Conservation (phyloP, 2,113 vertebrate species). For the Cromileptes altivelis region DNA sequence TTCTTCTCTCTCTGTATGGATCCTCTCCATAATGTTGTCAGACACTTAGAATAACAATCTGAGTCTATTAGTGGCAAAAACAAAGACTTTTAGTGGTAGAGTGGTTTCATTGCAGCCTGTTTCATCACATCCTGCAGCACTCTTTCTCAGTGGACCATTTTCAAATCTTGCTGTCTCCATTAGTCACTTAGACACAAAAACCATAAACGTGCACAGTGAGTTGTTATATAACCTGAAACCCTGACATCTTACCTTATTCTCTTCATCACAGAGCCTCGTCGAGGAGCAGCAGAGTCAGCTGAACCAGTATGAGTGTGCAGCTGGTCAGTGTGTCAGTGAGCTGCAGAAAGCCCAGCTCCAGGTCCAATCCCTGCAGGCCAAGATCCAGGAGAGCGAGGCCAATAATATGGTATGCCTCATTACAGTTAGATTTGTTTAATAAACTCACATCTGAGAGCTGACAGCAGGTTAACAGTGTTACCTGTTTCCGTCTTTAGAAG, state of each 20-base stretch:
- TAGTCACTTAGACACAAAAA: too few relatives aligned
- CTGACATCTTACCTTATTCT: not conserved
- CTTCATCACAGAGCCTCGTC: slow-evolving; percentile 79
- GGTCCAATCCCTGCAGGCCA: slow-evolving; percentile 86
- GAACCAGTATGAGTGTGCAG: slow-evolving; percentile 82
- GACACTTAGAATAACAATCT: too few relatives aligned
- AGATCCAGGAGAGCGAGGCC: slow-evolving; percentile 89
- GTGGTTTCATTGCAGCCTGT: too few relatives aligned
- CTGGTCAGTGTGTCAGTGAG: slow-evolving; percentile 80
- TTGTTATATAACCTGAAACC: not conserved
- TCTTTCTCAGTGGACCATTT: too few relatives aligned
- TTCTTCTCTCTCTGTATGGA: too few relatives aligned
- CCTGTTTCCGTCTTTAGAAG: slow-evolving; percentile 79
- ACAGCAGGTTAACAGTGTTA: not conserved
- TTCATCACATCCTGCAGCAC: too few relatives aligned
- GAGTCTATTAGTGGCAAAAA: too few relatives aligned
- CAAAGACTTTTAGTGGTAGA: too few relatives aligned
- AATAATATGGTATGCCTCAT: slow-evolving; percentile 88
- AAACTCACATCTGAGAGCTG: not conserved
- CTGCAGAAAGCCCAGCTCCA: slow-evolving; percentile 88
- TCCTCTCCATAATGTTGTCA: too few relatives aligned
- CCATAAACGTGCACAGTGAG: not conserved
- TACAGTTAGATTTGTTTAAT: not conserved
- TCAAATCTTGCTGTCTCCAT: too few relatives aligned
- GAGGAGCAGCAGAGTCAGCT: slow-evolving; percentile 86